Evolutionary conservation across 1,140 invertebrate genomes (phyloP).

Genomic region (Tetramorium simillimum): DNA sequence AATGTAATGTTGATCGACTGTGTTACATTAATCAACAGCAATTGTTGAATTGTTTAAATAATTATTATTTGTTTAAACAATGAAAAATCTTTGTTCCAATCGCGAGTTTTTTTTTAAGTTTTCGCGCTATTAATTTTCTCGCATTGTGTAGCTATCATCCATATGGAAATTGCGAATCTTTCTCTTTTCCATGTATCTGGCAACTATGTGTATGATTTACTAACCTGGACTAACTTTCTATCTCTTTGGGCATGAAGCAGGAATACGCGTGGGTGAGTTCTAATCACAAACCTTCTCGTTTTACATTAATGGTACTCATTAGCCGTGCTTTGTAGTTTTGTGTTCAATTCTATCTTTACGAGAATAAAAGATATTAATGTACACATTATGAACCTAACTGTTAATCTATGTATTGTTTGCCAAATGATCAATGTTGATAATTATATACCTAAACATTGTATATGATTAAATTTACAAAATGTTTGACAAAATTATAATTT

Average conservation of each 20-base stretch:
- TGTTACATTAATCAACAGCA: neutral
- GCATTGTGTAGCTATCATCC: constrained; percentile 46
- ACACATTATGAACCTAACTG: neutral
- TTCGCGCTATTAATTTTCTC: constrained; percentile 45
- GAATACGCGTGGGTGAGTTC: constrained; percentile 84
- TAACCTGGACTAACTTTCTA: constrained; percentile 81
- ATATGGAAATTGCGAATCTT: constrained; percentile 57
- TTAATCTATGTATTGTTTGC: neutral
- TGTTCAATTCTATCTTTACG: neutral
- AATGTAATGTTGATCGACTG: neutral
- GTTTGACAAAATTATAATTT: constrained; percentile 21
- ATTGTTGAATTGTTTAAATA: neutral
- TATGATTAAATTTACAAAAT: neutral
- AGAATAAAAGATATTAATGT: neutral
- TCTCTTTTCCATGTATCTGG: constrained; percentile 73
- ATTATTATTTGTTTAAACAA: neutral
- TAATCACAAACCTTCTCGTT: constrained; percentile 13
- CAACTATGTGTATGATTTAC: constrained; percentile 75
- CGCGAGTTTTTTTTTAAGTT: neutral
- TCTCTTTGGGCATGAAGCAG: constrained; percentile 80
- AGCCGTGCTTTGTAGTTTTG: neutral
- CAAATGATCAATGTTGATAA: neutral
- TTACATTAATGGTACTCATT: neutral
- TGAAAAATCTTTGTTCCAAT: neutral
- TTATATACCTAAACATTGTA: neutral